phyloP scores from a whole-genome alignment of 2,797 vertebrate genomes.

The Sebastes iracundus region DNA sequence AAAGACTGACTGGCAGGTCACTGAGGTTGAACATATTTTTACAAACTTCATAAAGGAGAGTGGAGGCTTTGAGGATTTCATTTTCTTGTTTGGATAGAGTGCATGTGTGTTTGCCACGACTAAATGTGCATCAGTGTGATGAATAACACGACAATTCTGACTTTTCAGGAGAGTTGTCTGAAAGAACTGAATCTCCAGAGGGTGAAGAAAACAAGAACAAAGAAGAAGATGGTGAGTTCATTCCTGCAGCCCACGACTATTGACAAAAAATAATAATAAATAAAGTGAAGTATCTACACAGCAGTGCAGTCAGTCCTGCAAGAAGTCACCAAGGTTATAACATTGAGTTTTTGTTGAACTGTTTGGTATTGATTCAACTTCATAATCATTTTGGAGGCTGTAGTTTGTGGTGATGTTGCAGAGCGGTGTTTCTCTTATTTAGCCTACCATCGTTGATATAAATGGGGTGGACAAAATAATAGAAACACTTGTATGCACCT shows the following conservation, averaged over 20 bases:
- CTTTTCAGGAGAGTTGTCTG: constrained; percentile 77
- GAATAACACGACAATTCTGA: not conserved
- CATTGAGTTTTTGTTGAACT: not conserved
- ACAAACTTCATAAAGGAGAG: not conserved
- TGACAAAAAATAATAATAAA: not conserved
- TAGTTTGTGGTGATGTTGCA: not conserved
- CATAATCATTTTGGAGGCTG: not conserved
- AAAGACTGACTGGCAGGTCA: not conserved
- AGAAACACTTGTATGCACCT: not conserved
- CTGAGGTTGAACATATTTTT: not conserved
- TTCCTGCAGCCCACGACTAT: not conserved
- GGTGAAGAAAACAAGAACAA: constrained; percentile 68
- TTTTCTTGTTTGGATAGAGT: not conserved
- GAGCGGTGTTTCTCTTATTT: not conserved
- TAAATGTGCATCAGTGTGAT: not conserved
- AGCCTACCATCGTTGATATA: too few species aligned
- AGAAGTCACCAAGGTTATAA: not conserved
- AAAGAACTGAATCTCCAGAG: constrained; percentile 69
- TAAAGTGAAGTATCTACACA: not conserved
- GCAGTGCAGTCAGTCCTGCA: not conserved
- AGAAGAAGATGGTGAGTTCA: constrained; percentile 69
- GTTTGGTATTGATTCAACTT: not conserved
- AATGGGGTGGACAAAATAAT: not conserved
- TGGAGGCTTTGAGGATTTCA: not conserved
- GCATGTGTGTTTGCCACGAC: not conserved